phyloP scores from a whole-genome alignment of 2,888 invertebrate genomes.

The Metopia argyrocephala region DNA sequence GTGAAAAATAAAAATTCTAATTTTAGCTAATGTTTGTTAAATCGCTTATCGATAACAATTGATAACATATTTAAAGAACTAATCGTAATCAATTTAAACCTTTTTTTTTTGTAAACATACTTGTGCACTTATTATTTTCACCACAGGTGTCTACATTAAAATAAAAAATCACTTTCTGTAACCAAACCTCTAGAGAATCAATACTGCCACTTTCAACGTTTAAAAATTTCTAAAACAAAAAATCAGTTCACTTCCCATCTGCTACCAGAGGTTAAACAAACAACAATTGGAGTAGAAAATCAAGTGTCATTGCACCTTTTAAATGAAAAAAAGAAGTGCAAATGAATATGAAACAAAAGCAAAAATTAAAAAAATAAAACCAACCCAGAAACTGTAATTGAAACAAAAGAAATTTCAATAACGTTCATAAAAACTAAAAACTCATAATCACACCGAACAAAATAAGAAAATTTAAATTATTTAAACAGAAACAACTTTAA shows the following conservation, averaged over 20 bases:
- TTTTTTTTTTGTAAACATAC: too few relatives aligned
- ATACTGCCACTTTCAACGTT: not conserved
- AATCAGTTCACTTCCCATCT: not conserved
- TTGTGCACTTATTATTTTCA: too few relatives aligned
- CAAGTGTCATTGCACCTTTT: constrained; percentile 61
- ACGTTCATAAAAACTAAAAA: constrained; percentile 24
- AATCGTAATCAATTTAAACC: too few relatives aligned
- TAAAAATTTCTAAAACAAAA: not conserved
- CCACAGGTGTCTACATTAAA: too few relatives aligned
- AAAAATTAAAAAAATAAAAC: not conserved
- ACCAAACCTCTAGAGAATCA: not conserved
- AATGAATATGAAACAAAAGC: too few relatives aligned
- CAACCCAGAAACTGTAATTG: not conserved
- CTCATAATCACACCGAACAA: not conserved
- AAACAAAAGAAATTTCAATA: not conserved
- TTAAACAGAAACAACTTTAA: too few relatives aligned
- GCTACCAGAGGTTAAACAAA: not conserved
- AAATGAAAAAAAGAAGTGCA: constrained; percentile 16
- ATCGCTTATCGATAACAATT: too few relatives aligned
- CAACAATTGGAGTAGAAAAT: constrained; percentile 57
- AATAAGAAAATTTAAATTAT: too few relatives aligned
- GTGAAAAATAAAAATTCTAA: too few relatives aligned
- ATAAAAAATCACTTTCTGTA: not conserved
- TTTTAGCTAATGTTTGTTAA: too few relatives aligned
- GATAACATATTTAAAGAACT: too few relatives aligned